phyloP scores from a whole-genome alignment of 2,888 invertebrate species.

The Leptinotarsa haldemani region DNA sequence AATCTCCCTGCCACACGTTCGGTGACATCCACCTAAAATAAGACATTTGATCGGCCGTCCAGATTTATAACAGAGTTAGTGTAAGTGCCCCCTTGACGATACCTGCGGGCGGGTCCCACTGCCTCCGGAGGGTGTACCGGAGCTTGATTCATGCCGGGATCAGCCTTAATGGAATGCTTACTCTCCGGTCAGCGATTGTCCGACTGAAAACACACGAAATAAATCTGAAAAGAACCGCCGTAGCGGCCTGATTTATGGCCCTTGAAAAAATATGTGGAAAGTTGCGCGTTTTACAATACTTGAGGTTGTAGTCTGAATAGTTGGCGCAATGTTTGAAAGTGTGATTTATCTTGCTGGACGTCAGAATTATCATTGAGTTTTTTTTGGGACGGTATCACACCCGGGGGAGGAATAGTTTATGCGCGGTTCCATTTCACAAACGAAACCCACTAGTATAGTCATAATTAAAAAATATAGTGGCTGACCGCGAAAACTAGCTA shows the following conservation, averaged over 20 bases:
- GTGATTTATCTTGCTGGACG: conserved; percentile 16
- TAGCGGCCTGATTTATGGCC: conserved; percentile 44
- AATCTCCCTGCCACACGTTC: conserved; percentile 29
- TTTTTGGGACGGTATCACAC: conserved; percentile 1
- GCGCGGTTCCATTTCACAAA: not conserved
- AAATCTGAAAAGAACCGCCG: conserved; percentile 54
- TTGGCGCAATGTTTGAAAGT: conserved; percentile 10
- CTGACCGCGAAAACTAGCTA: too few species aligned
- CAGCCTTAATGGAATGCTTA: conserved; percentile 64
- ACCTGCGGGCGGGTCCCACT: conserved; percentile 56
- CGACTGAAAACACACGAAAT: conserved; percentile 56
- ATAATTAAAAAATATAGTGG: not conserved
- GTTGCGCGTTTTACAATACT: conserved; percentile 33
- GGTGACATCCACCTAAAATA: conserved; percentile 46
- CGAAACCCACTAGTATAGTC: not conserved
- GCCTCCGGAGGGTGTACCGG: conserved; percentile 56
- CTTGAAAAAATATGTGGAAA: conserved; percentile 44
- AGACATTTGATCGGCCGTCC: conserved; percentile 46
- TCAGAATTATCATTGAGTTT: conserved; percentile 12
- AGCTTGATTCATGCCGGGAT: conserved; percentile 63
- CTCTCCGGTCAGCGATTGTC: conserved; percentile 62
- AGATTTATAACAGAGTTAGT: conserved; percentile 62
- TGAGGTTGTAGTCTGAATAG: conserved; percentile 23
- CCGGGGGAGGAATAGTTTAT: not conserved
- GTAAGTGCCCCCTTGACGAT: conserved; percentile 62